These are phyloP conservation scores for Ectropis grisescens DNA, from an alignment of 1,140 invertebrate species.

Conservation along the genomic window DNA sequence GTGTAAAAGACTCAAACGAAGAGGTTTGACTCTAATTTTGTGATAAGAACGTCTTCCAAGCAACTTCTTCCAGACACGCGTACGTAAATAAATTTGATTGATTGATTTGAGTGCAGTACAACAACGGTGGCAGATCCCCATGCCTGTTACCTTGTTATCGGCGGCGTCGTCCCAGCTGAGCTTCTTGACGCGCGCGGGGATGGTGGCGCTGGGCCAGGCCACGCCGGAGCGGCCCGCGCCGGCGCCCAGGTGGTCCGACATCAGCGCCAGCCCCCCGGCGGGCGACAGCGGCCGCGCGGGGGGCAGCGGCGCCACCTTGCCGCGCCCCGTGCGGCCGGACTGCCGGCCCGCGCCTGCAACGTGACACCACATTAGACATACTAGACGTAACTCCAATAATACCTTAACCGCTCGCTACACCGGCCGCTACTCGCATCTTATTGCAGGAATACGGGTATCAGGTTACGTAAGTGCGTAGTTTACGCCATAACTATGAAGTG, in stretches of 20 bases:
- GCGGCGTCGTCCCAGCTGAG: conserved; percentile 78
- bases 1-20: too few species aligned
- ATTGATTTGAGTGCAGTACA: too few species aligned
- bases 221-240: conserved; percentile 47
- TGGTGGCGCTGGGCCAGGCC: conserved; percentile 72
- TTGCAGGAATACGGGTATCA: too few species aligned
- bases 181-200: conserved; percentile 77
- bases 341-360: conserved; percentile 10
- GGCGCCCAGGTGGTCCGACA: conserved; percentile 47
- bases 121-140: too few species aligned
- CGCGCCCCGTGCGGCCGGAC: conserved; percentile 20
- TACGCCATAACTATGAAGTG: too few species aligned
- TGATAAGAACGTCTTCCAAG: too few species aligned
- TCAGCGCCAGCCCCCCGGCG: conserved; percentile 19
- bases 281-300: conserved; percentile 3
- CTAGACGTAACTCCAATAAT: too few species aligned
- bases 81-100: too few species aligned
- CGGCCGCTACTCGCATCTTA: conserved; percentile 2
- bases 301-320: conserved; percentile 22
- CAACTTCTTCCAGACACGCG: too few species aligned
- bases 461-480: too few species aligned
- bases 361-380: too few species aligned
- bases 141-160: background rate
- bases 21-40: too few species aligned
- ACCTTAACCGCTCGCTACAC: background rate